Evolutionary conservation across 2,888 invertebrate genomes (phyloP).

Genomic region (Acrobasis suavella): DNA sequence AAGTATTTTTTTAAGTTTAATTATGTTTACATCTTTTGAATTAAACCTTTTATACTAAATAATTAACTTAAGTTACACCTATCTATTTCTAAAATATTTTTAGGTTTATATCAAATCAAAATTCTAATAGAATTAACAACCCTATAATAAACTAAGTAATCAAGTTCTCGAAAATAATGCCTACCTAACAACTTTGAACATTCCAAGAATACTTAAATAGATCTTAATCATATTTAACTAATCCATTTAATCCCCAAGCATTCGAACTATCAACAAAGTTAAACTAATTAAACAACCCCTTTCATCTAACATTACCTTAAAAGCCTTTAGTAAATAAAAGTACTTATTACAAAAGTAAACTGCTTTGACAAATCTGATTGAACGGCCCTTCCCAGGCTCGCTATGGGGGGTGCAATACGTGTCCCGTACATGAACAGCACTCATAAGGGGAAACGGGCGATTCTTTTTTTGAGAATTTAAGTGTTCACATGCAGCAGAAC

Average conservation of each 20-base stretch:
- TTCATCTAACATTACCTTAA: background rate
- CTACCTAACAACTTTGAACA: background rate
- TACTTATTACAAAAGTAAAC: background rate
- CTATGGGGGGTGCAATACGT: too few relatives aligned
- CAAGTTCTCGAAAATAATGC: background rate
- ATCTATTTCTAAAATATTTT: too few relatives aligned
- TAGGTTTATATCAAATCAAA: background rate
- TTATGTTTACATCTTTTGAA: background rate
- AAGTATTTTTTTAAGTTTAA: background rate
- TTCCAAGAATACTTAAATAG: slow-evolving; percentile 5
- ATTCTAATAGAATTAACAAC: background rate
- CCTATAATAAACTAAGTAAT: background rate
- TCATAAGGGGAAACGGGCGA: too few relatives aligned
- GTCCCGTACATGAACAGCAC: too few relatives aligned
- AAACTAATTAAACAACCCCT: background rate
- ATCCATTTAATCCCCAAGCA: background rate
- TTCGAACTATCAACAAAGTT: slow-evolving; percentile 3
- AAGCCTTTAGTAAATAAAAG: background rate
- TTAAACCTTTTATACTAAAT: background rate
- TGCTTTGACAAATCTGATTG: background rate
- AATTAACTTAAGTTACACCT: too few relatives aligned
- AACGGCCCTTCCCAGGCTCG: background rate
- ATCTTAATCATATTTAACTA: background rate
- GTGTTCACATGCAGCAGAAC: too few relatives aligned
- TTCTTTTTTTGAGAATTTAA: too few relatives aligned